A percentile compares a stretch with the other conserved stretches of the same genome.
These are phyloP conservation scores for Silurus glanis DNA, from an alignment of 2,113 vertebrate genomes.

Conservation along the genomic window DNA sequence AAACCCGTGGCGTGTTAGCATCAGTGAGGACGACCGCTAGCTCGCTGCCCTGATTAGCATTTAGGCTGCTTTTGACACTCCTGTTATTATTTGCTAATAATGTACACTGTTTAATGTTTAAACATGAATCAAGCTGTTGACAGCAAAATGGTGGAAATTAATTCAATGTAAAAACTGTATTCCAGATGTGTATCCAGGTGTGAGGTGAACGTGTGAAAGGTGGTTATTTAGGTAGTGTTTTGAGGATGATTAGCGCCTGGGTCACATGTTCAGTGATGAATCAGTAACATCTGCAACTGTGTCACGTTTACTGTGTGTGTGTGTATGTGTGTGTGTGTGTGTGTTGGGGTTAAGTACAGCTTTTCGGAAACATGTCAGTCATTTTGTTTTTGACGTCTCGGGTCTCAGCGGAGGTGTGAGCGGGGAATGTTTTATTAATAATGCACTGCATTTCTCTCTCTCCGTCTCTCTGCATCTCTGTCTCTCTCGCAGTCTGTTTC, in stretches of 20 bases:
- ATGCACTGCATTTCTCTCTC: neutral
- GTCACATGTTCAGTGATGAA: slow-evolving; percentile 1
- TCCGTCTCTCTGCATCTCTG: too few species aligned
- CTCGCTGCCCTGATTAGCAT: neutral
- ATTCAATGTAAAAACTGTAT: too few species aligned
- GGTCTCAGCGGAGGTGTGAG: slow-evolving; percentile 3
- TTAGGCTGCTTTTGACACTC: neutral
- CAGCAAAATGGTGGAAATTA: too few species aligned
- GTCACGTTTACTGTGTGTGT: neutral
- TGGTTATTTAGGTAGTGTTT: neutral
- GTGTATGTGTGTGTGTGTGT: neutral
- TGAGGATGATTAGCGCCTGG: neutral
- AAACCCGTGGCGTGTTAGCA: neutral
- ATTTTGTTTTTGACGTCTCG: slow-evolving; percentile 14
- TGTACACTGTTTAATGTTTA: too few species aligned
- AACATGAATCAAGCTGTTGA: too few species aligned
- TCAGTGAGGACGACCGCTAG: neutral
- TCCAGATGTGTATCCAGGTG: neutral
- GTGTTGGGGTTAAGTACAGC: slow-evolving; percentile 14
- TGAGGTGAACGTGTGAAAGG: neutral
- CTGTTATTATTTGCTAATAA: neutral
- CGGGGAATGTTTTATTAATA: slow-evolving; percentile 19
- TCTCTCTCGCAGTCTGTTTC: too few species aligned
- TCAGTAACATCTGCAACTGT: neutral
- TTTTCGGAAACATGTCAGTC: slow-evolving; percentile 23